A percentile compares a stretch with the other conserved stretches of the same genome.
These are phyloP conservation scores for Athene noctua DNA, from an alignment of 2,113 vertebrate genomes.

Conservation along the genomic window DNA sequence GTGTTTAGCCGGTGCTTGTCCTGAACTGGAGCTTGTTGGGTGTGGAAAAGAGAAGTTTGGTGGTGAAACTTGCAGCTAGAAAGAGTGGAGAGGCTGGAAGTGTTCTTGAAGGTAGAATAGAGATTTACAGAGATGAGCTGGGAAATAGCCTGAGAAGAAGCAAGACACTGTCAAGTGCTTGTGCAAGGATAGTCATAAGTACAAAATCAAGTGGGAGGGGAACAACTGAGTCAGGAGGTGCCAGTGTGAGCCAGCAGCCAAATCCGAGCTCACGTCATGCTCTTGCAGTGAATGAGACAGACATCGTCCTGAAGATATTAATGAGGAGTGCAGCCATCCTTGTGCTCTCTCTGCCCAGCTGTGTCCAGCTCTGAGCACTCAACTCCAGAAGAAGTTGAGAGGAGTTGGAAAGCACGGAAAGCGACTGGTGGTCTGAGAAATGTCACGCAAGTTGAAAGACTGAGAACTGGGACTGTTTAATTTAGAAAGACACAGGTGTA, in stretches of 20 bases:
- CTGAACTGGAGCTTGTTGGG: neutral
- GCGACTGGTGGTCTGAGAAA: neutral
- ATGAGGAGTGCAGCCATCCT: neutral
- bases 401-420: neutral
- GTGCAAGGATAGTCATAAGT: neutral
- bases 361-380: neutral
- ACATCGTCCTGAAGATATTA: neutral
- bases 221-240: neutral
- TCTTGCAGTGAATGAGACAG: neutral
- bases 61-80: neutral
- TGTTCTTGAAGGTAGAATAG: neutral
- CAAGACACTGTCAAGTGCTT: neutral
- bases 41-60: neutral
- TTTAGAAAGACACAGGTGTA: neutral
- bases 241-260: neutral
- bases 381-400: neutral
- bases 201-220: neutral
- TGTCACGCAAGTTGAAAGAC: neutral
- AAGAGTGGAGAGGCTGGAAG: neutral
- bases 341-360: neutral
- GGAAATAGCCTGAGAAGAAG: neutral
- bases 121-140: neutral
- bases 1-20: neutral
- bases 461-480: neutral
- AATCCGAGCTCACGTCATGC: neutral